These are phyloP conservation scores for Lethrus apterus DNA, from an alignment of 1,140 invertebrate species.

Conservation along the genomic window DNA sequence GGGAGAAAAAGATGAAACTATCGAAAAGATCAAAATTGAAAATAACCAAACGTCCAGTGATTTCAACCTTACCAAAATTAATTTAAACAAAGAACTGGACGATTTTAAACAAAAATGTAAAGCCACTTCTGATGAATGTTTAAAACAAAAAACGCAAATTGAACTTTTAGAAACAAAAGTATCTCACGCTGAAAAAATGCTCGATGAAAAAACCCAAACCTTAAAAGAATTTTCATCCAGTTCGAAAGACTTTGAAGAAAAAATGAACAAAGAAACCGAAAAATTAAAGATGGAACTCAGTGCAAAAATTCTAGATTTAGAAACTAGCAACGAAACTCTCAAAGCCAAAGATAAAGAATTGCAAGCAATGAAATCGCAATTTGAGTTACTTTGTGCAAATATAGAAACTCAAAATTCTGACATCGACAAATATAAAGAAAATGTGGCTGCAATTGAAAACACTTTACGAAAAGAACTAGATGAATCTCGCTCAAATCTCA, in stretches of 20 bases:
- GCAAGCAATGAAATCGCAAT: not conserved
- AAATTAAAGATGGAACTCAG: slow-evolving; percentile 7
- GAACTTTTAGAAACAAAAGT: too few relatives aligned
- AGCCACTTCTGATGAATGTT: too few relatives aligned
- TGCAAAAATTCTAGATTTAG: not conserved
- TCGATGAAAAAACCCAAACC: too few relatives aligned
- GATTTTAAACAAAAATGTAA: too few relatives aligned
- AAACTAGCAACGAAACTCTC: not conserved
- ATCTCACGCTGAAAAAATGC: too few relatives aligned
- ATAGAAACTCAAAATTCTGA: not conserved
- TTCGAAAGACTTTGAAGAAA: slow-evolving; percentile 2
- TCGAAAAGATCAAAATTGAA: too few relatives aligned
- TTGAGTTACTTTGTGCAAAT: not conserved
- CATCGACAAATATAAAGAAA: not conserved
- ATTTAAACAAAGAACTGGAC: too few relatives aligned
- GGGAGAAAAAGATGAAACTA: too few relatives aligned
- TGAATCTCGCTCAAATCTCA: slow-evolving; percentile 1
- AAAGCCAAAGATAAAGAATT: slow-evolving; percentile 3
- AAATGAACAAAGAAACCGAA: slow-evolving; percentile 1
- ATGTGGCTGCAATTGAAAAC: not conserved
- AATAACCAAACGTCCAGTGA: too few relatives aligned
- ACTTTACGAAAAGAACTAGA: slow-evolving; percentile 8
- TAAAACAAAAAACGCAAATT: too few relatives aligned
- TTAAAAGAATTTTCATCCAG: too few relatives aligned
- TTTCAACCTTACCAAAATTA: too few relatives aligned